Evolutionary conservation across 1,140 invertebrate species (phyloP), one percentile per base, ranked within the genome.

Genomic region (Drosophila melanica): DNA sequence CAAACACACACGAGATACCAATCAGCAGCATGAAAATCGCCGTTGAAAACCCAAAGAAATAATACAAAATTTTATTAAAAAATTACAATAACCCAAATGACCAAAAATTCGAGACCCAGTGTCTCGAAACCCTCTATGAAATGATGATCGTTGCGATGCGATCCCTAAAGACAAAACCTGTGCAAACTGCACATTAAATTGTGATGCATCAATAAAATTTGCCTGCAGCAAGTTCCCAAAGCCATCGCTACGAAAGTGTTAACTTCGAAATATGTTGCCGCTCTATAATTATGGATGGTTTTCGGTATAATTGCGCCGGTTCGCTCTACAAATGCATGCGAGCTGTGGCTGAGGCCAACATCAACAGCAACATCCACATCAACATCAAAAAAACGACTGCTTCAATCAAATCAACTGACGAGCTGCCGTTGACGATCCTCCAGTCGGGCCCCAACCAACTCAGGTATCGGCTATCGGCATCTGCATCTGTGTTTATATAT

Each of bases 261-360:
- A 91, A 91, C 90, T 91, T 91, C 82, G 90, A 86, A 89, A 91
- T 79, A 81, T 70, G 69, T 89, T 68, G 82, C 90, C 90, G 90
- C 90, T 85, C 90, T 91, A 81, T 91, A 91, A 91, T 91, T 91
- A 91, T 89, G 85, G 77, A 84, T 89, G 85, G 79, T 67, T 85
- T 89, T 89, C 70, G 85, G 77, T 89, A 89, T 89, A 89, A 89
- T 89, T 89, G 84, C 84, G 68, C 39, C 60, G 54, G 55, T 35
- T 14, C 64, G 39, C 27, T 55, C n/a, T 23, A 12, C 23, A 45
- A 45, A 57, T 50, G 53, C 54, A 57, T 51, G 54, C 53, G 18
- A 64, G 45, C 33, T 9, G 33, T 6, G 47, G 33, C 55, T 45
- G 41, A 20, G 33, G 39, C 20, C 35, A 55, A 42, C n/a, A 41